Evolutionary conservation across 1,140 invertebrate species (phyloP), one percentile per base, ranked within the genome.

Genomic region (Trichogramma pretiosum): DNA sequence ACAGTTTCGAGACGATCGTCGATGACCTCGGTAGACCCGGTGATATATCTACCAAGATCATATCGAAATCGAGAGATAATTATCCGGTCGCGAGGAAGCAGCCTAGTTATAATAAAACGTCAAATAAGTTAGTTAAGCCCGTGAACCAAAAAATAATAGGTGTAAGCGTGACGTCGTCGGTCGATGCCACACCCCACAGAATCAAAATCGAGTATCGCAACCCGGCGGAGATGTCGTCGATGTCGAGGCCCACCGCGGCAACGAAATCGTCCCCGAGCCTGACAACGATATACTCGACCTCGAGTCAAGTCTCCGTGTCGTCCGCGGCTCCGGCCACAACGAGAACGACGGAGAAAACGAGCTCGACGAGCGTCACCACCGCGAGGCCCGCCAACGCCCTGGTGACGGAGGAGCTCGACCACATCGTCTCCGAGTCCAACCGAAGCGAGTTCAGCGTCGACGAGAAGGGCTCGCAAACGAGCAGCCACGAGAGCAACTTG

Each of bases 371-470:
- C 9, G 45, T 48, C 2, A 56, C 52, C 0, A 52, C 50, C 0
- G 28, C 48, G 13, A 55, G 50, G 0, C 47, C 54, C 10, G 63
- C 59, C 0, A 54, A 62, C 28, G n/a, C n/a, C n/a, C 50, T 75
- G 16, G 63, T 72, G 0, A 73, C 71, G 0, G 73, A 77, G 50
- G 70, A 76, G 23, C 57, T 67, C 2, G 72, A 56, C 48, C 76
- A 73, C 30, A 67, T 77, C 22, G 67, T 75, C 0, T 73, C 75
- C 0, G 74, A 75, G 42, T 69, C 72, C 0, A 76, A 74, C 45
- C 68, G 73, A 53, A 75, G 70, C 48, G 74, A 77, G 39, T 75
- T 79, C 48, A 72, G 64, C 10, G 70, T 79, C 0, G 76, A 78
- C 34, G 77, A 79, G 54, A 67, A 60, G 2, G 62, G 67, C 16